These are phyloP conservation scores for Coturnix japonica DNA, from an alignment of 2,113 vertebrate species.

Conservation along the genomic window DNA sequence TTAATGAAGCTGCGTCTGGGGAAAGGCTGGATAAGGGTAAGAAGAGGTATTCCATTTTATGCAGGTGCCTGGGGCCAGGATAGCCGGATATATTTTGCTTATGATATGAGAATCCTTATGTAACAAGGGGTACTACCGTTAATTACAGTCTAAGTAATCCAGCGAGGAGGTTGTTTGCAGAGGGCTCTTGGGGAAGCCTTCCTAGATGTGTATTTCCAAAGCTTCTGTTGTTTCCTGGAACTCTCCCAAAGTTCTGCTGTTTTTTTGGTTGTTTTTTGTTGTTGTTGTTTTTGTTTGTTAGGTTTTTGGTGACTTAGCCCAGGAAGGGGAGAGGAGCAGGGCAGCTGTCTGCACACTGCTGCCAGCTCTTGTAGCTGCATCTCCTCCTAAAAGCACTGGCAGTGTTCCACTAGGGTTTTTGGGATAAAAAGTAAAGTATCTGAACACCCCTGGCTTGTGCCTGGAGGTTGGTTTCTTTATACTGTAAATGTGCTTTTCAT, in stretches of 20 bases:
- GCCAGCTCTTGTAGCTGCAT: background rate
- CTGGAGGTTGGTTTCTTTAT: background rate
- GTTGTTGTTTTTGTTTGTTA: too few relatives aligned
- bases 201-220: background rate
- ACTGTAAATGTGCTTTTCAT: background rate
- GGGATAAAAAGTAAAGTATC: background rate
- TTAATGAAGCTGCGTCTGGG: background rate
- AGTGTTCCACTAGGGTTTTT: background rate
- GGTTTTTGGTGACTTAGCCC: background rate
- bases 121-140: rapidly evolving
- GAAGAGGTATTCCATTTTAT: background rate
- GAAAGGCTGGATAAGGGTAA: background rate
- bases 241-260: background rate
- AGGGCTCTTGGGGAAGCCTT: background rate
- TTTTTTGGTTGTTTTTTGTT: too few relatives aligned
- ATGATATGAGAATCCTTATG: background rate
- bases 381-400: background rate
- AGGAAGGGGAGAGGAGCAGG: background rate
- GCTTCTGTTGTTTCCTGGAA: background rate
- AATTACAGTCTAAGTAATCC: background rate
- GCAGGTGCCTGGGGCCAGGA: background rate
- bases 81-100: background rate
- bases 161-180: background rate
- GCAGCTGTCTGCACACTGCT: background rate
- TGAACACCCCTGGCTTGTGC: background rate